Percentiles rank a stretch among this genome's conserved stretches.
phyloP scores from a whole-genome alignment of 2,797 vertebrate genomes.

The Lepus oiostolus region DNA sequence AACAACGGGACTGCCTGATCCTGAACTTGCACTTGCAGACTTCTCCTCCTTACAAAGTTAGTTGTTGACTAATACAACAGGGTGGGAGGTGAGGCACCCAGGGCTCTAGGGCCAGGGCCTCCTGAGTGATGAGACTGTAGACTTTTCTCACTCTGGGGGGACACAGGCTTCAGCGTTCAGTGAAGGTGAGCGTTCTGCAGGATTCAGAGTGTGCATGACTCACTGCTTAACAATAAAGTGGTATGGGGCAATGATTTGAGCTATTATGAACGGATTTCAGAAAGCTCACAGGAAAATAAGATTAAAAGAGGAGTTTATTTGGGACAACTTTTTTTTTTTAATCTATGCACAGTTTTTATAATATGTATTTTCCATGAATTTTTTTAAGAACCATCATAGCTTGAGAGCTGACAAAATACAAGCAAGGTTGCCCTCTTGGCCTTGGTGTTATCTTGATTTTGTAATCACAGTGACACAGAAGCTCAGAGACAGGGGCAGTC shows the following conservation, averaged over 20 bases:
- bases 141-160: background rate
- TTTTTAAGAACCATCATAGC: no score
- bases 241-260: background rate
- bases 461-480: background rate
- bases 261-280: no score
- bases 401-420: slow-evolving; percentile 42
- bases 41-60: no score
- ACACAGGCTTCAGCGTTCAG: background rate
- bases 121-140: background rate
- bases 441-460: background rate
- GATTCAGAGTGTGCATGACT: background rate
- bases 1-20: no score
- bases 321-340: no score
- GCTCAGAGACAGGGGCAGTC: background rate
- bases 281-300: no score
- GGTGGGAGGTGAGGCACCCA: background rate
- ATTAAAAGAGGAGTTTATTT: no score
- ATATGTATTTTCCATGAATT: no score
- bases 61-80: no score
- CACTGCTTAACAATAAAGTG: background rate
- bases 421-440: background rate
- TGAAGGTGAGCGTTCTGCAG: background rate
- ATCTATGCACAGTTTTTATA: no score
- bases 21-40: no score
- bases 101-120: background rate